Base-by-base conservation (phyloP, 2,888 invertebrate species). In the Dioctria rufipes region DNA sequence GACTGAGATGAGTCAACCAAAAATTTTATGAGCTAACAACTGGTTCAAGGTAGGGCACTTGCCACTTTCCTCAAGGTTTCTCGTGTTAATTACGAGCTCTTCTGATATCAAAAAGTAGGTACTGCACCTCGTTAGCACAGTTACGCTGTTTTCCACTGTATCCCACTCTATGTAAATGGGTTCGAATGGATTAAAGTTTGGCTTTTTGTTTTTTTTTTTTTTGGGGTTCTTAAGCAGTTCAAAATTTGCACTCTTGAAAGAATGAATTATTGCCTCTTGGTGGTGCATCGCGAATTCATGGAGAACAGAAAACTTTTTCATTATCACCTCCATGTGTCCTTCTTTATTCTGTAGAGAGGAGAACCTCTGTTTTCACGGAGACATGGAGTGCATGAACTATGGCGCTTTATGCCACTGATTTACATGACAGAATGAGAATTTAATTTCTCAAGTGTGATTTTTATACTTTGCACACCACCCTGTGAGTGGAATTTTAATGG, bases 401-500 rank as follows among this genome's bases (percentile, higher is more conserved):
- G 39, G 25, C 11, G 42, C 43, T 58, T 51, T 51, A 39, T 51
- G 51, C 37, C 69, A 25, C 49, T 69, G 69, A 73, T 73, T 73
- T 60, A 73, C 73, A 73, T 60, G 73, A 73, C 60, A 60, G 73
- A 69, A 73, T 60, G 73, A 73, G 42, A 58, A 58, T 60, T 73
- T 73, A 73, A 73, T 73, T 73, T 73, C 73, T 73, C 13, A 73
- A 60, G 73, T 73, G 58, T 42, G 58, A 73, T 73, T 73, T 73
- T 73, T 73, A 25, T 25, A 58, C 40, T 40, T 40, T 58, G 42
- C 73, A 42, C 60, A n/a, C 25, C 25, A 25, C 39, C 73, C 73
- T 73, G 25, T 25, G 73, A 39, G 5, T 6, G 73, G 73, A 73
- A 73, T 73, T 73, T 73, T 73, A 73, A 73, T 73, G 73, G 13